phyloP scores from a whole-genome alignment of 2,888 invertebrate genomes.

The Epinotia brunnichana region DNA sequence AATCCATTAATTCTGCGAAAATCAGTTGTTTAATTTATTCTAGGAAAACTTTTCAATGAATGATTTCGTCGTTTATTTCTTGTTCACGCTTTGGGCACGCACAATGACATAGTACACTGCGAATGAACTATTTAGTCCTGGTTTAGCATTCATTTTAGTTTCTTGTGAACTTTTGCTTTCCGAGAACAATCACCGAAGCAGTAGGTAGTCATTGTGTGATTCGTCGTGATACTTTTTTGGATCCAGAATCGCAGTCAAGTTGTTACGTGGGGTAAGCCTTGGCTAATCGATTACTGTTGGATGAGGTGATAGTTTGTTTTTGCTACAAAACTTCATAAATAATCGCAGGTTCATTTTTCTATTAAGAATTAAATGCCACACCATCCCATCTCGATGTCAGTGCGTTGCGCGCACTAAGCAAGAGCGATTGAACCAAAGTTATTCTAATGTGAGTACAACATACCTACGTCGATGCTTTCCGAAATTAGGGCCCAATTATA shows the following conservation, averaged over 20 bases:
- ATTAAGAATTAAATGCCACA: no score
- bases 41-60: conserved; percentile 52
- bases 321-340: not conserved
- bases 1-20: conserved; percentile 41
- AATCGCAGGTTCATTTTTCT: no score
- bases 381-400: no score
- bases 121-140: conserved; percentile 53
- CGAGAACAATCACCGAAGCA: conserved; percentile 8
- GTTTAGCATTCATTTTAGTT: conserved; percentile 48
- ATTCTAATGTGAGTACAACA: no score
- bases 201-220: conserved; percentile 8
- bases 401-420: no score
- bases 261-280: not conserved
- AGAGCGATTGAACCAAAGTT: no score
- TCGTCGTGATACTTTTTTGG: conserved; percentile 12
- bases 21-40: conserved; percentile 50
- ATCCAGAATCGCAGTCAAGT: not conserved
- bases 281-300: not conserved
- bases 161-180: conserved; percentile 26
- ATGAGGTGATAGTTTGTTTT: not conserved
- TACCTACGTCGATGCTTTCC: no score
- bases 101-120: conserved; percentile 41
- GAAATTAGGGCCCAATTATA: no score
- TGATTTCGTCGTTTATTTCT: conserved; percentile 46
- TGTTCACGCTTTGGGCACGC: conserved; percentile 55